These are phyloP conservation scores for Gymnosoma rotundatum DNA, from an alignment of 2,888 invertebrate species.

Conservation along the genomic window DNA sequence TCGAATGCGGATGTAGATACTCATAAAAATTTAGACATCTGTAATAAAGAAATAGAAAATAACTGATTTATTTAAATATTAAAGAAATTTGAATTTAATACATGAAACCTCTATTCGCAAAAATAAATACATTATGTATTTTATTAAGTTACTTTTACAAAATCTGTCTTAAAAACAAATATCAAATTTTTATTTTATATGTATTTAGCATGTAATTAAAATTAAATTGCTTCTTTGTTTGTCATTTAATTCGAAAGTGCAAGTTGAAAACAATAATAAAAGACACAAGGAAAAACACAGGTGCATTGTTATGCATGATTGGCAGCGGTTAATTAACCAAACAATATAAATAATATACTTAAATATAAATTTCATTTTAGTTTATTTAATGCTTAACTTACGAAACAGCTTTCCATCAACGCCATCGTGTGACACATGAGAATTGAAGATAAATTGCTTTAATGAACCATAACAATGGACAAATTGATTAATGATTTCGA, in stretches of 20 bases:
- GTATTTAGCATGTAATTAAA: neutral
- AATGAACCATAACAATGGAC: conserved; percentile 59
- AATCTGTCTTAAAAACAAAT: neutral
- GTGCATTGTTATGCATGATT: conserved; percentile 63
- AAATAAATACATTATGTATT: neutral
- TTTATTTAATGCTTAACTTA: conserved; percentile 3
- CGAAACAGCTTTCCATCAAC: conserved; percentile 24
- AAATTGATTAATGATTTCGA: conserved; percentile 53
- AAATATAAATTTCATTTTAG: conserved; percentile 44
- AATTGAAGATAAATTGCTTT: conserved; percentile 52
- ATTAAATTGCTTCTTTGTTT: conserved; percentile 8
- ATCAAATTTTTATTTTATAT: neutral
- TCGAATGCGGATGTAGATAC: neutral
- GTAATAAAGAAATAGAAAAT: neutral
- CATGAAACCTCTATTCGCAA: too few species aligned
- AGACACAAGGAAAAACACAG: conserved; percentile 15
- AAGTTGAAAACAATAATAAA: neutral
- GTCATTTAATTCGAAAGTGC: neutral
- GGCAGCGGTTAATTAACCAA: conserved; percentile 57
- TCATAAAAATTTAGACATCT: conserved; percentile 39
- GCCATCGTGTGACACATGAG: conserved; percentile 35
- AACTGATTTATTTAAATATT: neutral
- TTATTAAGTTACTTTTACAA: neutral
- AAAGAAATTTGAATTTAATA: neutral
- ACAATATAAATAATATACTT: conserved; percentile 63